These are phyloP conservation scores for Merops nubicus DNA, from an alignment of 2,113 vertebrate species.

Conservation along the genomic window DNA sequence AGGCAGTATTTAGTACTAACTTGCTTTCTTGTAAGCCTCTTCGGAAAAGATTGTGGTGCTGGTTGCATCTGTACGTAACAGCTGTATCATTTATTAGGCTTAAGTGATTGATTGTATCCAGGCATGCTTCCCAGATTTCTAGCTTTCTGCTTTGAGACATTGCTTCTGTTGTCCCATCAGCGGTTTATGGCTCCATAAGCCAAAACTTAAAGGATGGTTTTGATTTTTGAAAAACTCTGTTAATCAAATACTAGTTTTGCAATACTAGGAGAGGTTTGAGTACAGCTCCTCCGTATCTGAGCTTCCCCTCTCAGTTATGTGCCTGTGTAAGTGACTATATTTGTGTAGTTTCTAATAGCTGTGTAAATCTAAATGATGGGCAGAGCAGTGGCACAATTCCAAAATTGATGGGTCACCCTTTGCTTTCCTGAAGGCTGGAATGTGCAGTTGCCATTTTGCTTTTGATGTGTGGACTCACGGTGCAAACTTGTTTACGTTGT, in stretches of 20 bases:
- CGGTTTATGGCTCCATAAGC: background rate
- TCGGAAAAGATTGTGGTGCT: background rate
- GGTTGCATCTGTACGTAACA: background rate
- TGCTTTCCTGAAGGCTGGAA: background rate
- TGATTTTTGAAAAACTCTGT: constrained; percentile 7
- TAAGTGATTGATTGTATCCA: constrained; percentile 39
- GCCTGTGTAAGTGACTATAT: background rate
- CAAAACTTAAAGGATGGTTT: constrained; percentile 14
- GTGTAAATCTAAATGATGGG: background rate
- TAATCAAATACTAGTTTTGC: background rate
- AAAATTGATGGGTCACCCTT: background rate
- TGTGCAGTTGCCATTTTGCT: background rate
- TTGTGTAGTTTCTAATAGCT: background rate
- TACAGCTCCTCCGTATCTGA: background rate
- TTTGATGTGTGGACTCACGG: background rate
- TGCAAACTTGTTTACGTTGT: constrained; percentile 21
- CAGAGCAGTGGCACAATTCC: background rate
- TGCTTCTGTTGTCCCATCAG: constrained; percentile 43
- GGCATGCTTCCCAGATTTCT: constrained; percentile 35
- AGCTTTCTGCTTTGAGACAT: background rate
- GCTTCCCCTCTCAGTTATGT: background rate
- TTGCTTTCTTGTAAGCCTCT: background rate
- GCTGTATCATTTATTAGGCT: constrained; percentile 40
- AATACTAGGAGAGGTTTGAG: background rate
- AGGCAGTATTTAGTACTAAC: background rate